Conservation (phyloP, 1,140 invertebrate genomes). For the Drosophila ercepeae region DNA sequence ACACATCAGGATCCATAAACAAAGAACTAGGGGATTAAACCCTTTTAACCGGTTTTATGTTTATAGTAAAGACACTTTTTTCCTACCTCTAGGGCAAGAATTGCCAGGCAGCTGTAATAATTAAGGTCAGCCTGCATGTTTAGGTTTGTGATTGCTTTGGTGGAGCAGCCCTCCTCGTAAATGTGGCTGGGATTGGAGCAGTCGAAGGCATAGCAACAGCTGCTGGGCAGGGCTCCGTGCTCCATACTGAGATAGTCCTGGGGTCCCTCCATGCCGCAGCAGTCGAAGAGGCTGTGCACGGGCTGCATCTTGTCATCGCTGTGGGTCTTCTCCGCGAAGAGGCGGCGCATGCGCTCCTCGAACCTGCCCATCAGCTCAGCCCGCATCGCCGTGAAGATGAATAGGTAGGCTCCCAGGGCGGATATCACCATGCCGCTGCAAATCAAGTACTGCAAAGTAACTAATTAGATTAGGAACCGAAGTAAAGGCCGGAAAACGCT, state of each 20-base stretch:
- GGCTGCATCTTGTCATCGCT: constrained; percentile 63
- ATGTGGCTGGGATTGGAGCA: constrained; percentile 59
- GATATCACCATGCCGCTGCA: constrained; percentile 42
- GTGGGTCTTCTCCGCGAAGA: constrained; percentile 46
- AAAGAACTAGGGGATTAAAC: background rate
- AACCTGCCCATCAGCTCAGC: constrained; percentile 50
- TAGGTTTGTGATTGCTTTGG: constrained; percentile 43
- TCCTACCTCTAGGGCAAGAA: constrained; percentile 52
- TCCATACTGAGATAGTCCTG: constrained; percentile 65
- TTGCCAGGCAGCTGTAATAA: constrained; percentile 58
- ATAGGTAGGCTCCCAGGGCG: constrained; percentile 54
- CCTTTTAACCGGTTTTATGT: too few relatives aligned
- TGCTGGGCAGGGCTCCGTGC: constrained; percentile 61
- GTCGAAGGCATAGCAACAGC: constrained; percentile 69
- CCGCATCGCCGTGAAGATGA: constrained; percentile 57
- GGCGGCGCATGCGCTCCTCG: constrained; percentile 50
- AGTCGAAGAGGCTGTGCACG: constrained; percentile 66
- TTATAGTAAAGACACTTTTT: too few relatives aligned
- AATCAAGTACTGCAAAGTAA: constrained; percentile 36
- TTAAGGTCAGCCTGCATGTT: constrained; percentile 58
- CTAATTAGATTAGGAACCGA: background rate
- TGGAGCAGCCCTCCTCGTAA: constrained; percentile 62
- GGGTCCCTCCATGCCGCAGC: constrained; percentile 71
- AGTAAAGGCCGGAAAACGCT: constrained; percentile 8
- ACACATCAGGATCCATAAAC: too few relatives aligned